Base-by-base conservation (phyloP, 2,888 invertebrate species). In the Morpho deidamia region DNA sequence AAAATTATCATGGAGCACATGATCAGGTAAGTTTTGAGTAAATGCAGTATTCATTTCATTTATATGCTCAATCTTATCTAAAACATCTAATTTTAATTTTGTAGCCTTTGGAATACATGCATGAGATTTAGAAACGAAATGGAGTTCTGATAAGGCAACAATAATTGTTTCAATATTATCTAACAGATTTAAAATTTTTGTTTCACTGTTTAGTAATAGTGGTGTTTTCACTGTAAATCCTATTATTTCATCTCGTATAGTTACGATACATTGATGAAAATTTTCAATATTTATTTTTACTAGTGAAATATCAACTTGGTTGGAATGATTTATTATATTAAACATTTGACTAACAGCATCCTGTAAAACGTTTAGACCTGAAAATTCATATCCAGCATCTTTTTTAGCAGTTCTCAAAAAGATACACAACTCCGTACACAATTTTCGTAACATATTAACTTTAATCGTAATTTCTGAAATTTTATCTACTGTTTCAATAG, bases 401-500 rank as follows among this genome's bases (percentile, higher is more conserved):
- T 53, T 56, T 11, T 58, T n/a, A 14, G 44, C 12, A 32, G 35
- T 42, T n/a, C 23, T 23, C 34, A 45, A 55, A 12, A n/a, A 35
- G 44, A 71, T 59, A 66, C 75, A 76, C 23, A 88, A 67, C 54
- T 78, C 64, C 61, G 75, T 69, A 64, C 84, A 83, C 1, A 75
- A 67, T 56, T 73, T 66, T 64, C 78, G 72, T 40, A 87, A 66
- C 11, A 64, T 60, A 47, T 75, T 69, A 8, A 86, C 71, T 62
- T 78, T 80, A 53, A 75, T 78, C 0, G 85, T 81, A 60, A 83
- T 76, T 63, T 82, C 77, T 51, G 81, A 68, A 11, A 78, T 78
- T 60, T 71, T 75, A 53, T 83, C 76, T 11, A 80, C 64, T 1
- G 74, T 68, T 50, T 81, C 75, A 61, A 79, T 64, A 8, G 83